Evolutionary conservation across 2,797 vertebrate genomes (phyloP), one percentile per base, ranked within the genome.

Genomic region (Rhynchotus rufescens): DNA sequence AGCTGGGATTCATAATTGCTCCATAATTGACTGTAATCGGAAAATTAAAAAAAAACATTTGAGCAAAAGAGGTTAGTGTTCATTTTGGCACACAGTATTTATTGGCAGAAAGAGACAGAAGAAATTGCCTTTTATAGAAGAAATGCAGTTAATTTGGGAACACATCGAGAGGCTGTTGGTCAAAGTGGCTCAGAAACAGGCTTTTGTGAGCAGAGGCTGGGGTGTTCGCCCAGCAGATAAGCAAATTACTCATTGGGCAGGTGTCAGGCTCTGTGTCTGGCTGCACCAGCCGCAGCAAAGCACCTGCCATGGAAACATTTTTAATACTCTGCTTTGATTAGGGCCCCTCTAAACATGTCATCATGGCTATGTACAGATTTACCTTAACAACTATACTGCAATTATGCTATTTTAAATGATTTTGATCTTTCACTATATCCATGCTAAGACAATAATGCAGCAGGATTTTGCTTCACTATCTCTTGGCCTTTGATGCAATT

Each of bases 71-170:
- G 44, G 40, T 13, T 79, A 69, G 81, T 3, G 4, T 86, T 91
- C 23, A 7, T 59, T 92, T 92, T 90, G 94, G 90, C 81, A 67
- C 1, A 0, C 72, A 84, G 73, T 82, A 25, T 38, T 81, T 25
- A 4, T 20, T 90, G 91, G 79, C 86, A 78, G 80, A 73, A 92
- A 90, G 75, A 92, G 69, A 6, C 16, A 32, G 86, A 42, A 93
- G 85, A 47, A 73, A 61, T 30, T 73, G 60, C 60, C 42, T 38
- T 73, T 26, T 45, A 16, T 36, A 12, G 81, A 40, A 65, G 49
- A 66, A 65, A 34, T 11, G 51, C 44, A 69, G 60, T 34, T 76
- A 15, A 52, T 3, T 73, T 59, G 26, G 80, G 84, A 87, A 74
- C n/a, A 16, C 5, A 0, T 19, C 51, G 84, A 67, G 56, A 64